Base-by-base conservation (phyloP, 2,888 invertebrate genomes). In the Elysia crispata region DNA sequence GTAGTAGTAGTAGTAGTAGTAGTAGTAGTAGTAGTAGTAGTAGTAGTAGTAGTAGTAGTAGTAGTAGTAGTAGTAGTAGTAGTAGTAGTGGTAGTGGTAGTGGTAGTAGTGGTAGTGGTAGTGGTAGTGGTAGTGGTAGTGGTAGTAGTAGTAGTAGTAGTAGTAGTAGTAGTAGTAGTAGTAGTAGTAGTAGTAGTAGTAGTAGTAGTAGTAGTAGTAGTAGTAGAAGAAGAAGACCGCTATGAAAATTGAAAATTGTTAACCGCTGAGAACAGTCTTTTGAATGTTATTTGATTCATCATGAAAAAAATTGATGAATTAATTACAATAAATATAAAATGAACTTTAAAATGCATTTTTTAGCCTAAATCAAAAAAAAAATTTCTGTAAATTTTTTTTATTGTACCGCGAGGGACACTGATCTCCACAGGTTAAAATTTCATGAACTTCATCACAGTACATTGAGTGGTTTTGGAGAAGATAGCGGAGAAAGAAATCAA, bases 31-130 rank as follows among this genome's bases (percentile, higher is more conserved):
- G 54, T 13, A 54, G 20, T 13, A 54, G 54, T 54, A 54, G 54
- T 54, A 54, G 54, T 54, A 54, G 54, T 54, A 54, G 54, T 54
- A 54, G 54, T 54, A 54, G 54, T 54, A 54, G 54, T 54, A 54
- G 54, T 54, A 54, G 54, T 54, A 54, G 54, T 54, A 54, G 54
- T 54, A 54, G 54, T 54, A 54, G 54, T 54, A 54, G 54, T 54
- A 54, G 54, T 54, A 54, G 54, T 54, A 54, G 54, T 54, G 20
- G 54, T 54, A 54, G 54, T 54, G 20, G 54, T 54, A 54, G 54
- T 54, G 20, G 54, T 54, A 54, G 54, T 54, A 54, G 54, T 54
- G 13, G 54, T 54, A 54, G 54, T 54, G 20, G 54, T 54, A 54
- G 54, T 54, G 20, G 54, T 54, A 54, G 54, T 54, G 20, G 54